These are phyloP conservation scores for Acanthosoma haemorrhoidale DNA, from an alignment of 2,888 invertebrate genomes.

Conservation along the genomic window DNA sequence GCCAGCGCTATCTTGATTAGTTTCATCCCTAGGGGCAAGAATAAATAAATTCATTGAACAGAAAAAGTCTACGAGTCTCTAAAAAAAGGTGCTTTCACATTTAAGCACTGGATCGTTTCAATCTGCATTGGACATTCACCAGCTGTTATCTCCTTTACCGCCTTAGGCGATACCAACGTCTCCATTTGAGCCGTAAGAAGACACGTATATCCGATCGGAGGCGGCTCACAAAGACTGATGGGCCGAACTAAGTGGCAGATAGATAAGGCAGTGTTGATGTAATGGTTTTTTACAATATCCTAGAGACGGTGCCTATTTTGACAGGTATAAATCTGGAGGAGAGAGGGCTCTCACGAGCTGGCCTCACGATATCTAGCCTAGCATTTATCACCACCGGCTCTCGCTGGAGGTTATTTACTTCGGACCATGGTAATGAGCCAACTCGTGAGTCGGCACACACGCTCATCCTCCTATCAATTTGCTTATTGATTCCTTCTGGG, in stretches of 20 bases:
- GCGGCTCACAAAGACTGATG: not conserved
- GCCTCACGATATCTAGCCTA: not conserved
- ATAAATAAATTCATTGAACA: too few species aligned
- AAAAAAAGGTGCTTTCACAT: too few species aligned
- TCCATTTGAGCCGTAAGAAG: too few species aligned
- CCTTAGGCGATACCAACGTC: too few species aligned
- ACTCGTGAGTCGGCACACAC: not conserved
- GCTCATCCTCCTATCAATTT: not conserved
- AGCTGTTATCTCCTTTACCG: too few species aligned
- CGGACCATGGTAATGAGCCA: not conserved
- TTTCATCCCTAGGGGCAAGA: too few species aligned
- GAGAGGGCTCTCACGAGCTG: not conserved
- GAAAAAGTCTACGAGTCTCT: too few species aligned
- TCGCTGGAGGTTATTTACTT: not conserved
- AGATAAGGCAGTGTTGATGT: not conserved
- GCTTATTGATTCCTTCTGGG: not conserved
- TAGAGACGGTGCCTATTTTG: not conserved
- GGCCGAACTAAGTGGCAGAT: not conserved
- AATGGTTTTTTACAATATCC: not conserved
- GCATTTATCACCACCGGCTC: not conserved
- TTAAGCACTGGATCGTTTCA: too few species aligned
- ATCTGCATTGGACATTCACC: too few species aligned
- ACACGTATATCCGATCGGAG: too few species aligned
- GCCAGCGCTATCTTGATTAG: too few species aligned
- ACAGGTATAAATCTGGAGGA: not conserved